phyloP scores from a whole-genome alignment of 2,888 invertebrate genomes.

The Coecobrya sp. region DNA sequence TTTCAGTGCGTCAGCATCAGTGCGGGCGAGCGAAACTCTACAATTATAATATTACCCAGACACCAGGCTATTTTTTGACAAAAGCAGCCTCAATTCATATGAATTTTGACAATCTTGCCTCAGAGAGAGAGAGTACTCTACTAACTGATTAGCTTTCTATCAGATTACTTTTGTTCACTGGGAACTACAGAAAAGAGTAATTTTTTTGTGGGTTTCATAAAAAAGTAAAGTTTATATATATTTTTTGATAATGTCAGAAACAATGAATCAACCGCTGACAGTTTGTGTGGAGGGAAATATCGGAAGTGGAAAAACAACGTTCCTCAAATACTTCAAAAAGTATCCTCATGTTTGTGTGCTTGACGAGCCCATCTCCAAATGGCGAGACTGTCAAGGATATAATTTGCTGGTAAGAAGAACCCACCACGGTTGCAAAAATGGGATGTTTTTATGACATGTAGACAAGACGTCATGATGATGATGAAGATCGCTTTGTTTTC shows the following conservation, averaged over 20 bases:
- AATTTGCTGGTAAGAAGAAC: constrained; percentile 90
- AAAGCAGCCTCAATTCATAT: neutral
- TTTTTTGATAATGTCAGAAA: constrained; percentile 49
- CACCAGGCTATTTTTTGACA: neutral
- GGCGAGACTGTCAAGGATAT: constrained; percentile 93
- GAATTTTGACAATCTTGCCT: constrained; percentile 9
- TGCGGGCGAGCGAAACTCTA: neutral
- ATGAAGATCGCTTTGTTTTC: neutral
- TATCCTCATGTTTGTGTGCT: constrained; percentile 90
- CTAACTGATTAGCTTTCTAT: neutral
- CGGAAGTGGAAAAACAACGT: constrained; percentile 96
- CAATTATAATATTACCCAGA: neutral
- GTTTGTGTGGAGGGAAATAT: constrained; percentile 96
- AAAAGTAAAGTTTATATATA: neutral
- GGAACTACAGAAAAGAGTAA: neutral
- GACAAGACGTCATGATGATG: neutral
- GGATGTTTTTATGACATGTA: neutral
- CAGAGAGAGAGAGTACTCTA: neutral
- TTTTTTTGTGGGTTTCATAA: constrained; percentile 2
- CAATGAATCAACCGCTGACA: constrained; percentile 91
- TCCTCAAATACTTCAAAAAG: constrained; percentile 93
- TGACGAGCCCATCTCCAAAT: constrained; percentile 94
- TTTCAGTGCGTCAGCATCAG: neutral
- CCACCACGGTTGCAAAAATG: neutral
- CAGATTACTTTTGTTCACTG: neutral